phyloP scores from a whole-genome alignment of 2,888 invertebrate genomes.

The Epistrophe grossulariae region DNA sequence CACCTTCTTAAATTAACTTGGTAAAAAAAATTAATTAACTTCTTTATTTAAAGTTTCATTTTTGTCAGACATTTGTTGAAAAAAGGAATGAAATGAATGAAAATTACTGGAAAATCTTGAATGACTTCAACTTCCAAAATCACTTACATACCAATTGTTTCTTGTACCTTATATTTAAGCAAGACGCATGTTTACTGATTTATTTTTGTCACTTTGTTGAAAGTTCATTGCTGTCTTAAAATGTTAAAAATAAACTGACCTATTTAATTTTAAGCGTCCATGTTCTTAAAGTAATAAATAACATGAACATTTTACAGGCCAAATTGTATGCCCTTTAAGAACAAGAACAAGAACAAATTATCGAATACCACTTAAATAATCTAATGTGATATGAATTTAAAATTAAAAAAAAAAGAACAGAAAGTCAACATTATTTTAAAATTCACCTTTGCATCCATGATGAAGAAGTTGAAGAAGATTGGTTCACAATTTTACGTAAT shows the following conservation, averaged over 20 bases:
- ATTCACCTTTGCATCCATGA: constrained; percentile 74
- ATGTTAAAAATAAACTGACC: background rate
- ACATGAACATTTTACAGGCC: background rate
- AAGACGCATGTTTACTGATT: too few relatives aligned
- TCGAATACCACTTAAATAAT: constrained; percentile 13
- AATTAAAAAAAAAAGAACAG: background rate
- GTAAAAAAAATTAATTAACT: too few relatives aligned
- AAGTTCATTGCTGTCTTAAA: too few relatives aligned
- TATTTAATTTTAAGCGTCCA: background rate
- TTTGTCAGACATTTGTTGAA: too few relatives aligned
- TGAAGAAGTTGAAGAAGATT: constrained; percentile 22
- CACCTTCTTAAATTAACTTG: too few relatives aligned
- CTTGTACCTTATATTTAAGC: too few relatives aligned
- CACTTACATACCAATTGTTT: too few relatives aligned
- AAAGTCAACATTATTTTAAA: constrained; percentile 33
- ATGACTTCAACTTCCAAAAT: too few relatives aligned
- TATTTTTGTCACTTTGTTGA: too few relatives aligned
- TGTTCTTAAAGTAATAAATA: background rate
- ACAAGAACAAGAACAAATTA: constrained; percentile 7
- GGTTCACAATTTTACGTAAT: constrained; percentile 65
- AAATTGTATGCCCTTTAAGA: background rate
- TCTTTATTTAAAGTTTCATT: too few relatives aligned
- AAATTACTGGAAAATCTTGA: too few relatives aligned
- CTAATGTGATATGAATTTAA: constrained; percentile 9
- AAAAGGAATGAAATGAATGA: too few relatives aligned